These are phyloP conservation scores for Cirrhinus molitorella DNA, from an alignment of 2,797 vertebrate genomes.

Conservation along the genomic window DNA sequence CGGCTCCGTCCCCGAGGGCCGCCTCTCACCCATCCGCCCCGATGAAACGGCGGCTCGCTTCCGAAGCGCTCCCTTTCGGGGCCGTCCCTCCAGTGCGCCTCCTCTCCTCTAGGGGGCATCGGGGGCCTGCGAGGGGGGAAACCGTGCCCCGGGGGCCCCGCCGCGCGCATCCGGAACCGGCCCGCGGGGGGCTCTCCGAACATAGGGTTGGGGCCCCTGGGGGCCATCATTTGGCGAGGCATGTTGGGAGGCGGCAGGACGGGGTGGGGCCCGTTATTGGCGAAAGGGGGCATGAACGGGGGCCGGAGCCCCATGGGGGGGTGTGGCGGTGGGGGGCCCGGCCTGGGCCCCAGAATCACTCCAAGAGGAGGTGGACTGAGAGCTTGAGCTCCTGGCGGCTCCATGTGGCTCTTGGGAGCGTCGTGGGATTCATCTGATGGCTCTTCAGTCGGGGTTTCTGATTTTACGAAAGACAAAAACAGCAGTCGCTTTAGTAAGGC, in stretches of 20 bases:
- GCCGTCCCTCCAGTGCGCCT: conserved; percentile 64
- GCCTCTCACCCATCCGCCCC: conserved; percentile 58
- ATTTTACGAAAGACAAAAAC: conserved; percentile 19
- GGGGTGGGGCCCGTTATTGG: conserved; percentile 50
- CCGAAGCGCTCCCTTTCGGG: conserved; percentile 44
- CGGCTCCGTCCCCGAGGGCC: conserved; percentile 23
- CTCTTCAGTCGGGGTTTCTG: conserved; percentile 56
- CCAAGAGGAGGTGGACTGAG: conserved; percentile 62
- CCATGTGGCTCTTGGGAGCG: conserved; percentile 54
- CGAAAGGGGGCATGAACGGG: conserved; percentile 69
- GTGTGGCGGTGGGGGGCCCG: conserved; percentile 67
- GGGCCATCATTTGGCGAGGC: conserved; percentile 70
- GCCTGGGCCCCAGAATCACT: conserved; percentile 62
- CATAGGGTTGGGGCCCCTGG: conserved; percentile 64
- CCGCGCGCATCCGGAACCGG: conserved; percentile 73
- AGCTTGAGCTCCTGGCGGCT: conserved; percentile 56
- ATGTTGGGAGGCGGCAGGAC: conserved; percentile 65
- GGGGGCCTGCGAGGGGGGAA: conserved; percentile 68
- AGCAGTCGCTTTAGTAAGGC: neutral
- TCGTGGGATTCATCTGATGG: conserved; percentile 44
- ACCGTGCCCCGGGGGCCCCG: conserved; percentile 37
- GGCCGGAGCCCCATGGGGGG: conserved; percentile 59
- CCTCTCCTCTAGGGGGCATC: conserved; percentile 64
- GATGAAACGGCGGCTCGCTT: conserved; percentile 65
- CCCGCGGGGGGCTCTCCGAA: conserved; percentile 59